Percentiles rank a stretch among this genome's conserved stretches.
Conservation (phyloP, 2,113 vertebrate species). For the Procavia capensis region DNA sequence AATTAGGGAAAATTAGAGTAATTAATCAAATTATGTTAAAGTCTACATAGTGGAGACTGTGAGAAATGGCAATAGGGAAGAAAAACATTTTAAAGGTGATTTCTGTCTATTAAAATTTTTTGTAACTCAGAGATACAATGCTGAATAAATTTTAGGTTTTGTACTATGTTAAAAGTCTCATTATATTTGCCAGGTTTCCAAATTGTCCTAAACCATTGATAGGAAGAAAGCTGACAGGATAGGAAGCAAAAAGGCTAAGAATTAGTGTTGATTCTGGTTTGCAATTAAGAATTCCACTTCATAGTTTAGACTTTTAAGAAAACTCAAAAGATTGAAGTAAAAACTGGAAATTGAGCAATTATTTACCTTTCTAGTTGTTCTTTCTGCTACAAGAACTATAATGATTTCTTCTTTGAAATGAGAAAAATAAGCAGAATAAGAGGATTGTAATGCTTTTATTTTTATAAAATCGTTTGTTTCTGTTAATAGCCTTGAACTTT, state of each 20-base stretch:
- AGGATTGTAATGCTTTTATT: slow-evolving; percentile 25
- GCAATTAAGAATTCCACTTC: not conserved
- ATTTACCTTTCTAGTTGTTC: slow-evolving; percentile 64
- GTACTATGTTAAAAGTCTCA: slow-evolving; percentile 35
- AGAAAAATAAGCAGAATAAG: slow-evolving; percentile 57
- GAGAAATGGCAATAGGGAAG: not conserved
- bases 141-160: not conserved
- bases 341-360: not conserved
- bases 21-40: not conserved
- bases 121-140: not conserved
- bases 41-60: not conserved
- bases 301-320: slow-evolving; percentile 29
- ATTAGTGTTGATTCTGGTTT: too few relatives aligned
- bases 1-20: not conserved
- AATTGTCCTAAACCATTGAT: not conserved
- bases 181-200: slow-evolving; percentile 2
- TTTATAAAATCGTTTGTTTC: slow-evolving; percentile 69
- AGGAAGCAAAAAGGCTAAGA: slow-evolving; percentile 46
- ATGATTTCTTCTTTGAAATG: slow-evolving; percentile 40
- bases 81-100: not conserved
- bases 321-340: not conserved
- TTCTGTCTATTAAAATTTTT: not conserved
- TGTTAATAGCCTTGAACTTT: slow-evolving; percentile 75
- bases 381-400: slow-evolving; percentile 56
- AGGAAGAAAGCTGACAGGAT: slow-evolving; percentile 1